Evolutionary conservation across 1,140 invertebrate species (phyloP), one percentile per base, ranked within the genome.

Genomic region (roundworm (Caenorhabditis elegans)): DNA sequence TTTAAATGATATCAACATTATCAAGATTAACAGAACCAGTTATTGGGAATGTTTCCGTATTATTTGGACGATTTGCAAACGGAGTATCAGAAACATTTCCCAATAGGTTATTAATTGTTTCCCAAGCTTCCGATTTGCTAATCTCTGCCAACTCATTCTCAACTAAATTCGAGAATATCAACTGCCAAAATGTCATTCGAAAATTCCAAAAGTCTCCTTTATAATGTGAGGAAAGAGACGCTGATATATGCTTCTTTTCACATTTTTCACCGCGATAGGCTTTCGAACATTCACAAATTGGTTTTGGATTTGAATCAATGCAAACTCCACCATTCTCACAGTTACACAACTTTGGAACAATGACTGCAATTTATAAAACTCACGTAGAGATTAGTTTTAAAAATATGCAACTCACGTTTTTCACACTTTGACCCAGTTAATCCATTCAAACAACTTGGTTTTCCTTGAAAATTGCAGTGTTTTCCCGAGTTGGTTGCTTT

Each of bases 1-100:
- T n/a, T n/a, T n/a, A n/a, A n/a, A n/a, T n/a, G 17, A n/a, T 48
- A 55, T 55, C 26, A 10, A 28, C 34, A 13, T 24, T 2, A 55
- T 55, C 53, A 34, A 55, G 53, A 55, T 55, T 28, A 15, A 55
- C 53, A 55, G 53, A 55, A 11, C 53, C 53, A 55, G 53, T 55
- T 10, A 55, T 31, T 22, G 53, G 53, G 6, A 55, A 55, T 11
- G 53, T 11, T 3, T 11, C 28, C 3, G 53, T 55, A 31, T 55
- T 28, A 8, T 31, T 55, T 3, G 53, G 53, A 17, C 53, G 53
- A 17, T 55, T 55, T 8, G 53, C 53, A 31, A 55, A 55, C n/a
- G 53, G 53, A 17, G 53, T 55, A 31, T 55, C 53, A 15, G 53
- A 55, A 55, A 11, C 34, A 17, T 55, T 55, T 15, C 53, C 53